Percentiles rank a stretch among this genome's conserved stretches.
phyloP scores from a whole-genome alignment of 2,113 vertebrate species.

The Sorex fumeus region DNA sequence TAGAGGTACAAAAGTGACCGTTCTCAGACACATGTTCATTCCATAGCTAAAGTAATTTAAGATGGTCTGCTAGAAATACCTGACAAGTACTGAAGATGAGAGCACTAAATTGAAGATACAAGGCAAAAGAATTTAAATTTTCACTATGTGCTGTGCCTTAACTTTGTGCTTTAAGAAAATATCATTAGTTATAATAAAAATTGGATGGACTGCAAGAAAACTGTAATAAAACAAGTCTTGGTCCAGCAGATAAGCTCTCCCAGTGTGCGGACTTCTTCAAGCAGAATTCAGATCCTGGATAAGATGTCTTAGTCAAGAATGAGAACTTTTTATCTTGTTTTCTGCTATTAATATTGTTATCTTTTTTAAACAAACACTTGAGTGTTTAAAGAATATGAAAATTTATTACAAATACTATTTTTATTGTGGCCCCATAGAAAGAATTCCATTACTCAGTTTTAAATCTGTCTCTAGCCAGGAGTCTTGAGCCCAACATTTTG shows the following conservation, averaged over 20 bases:
- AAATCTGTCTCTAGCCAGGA: slow-evolving; percentile 81
- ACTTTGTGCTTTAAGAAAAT: too few relatives aligned
- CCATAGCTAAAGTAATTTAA: slow-evolving; percentile 50
- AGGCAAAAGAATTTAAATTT: too few relatives aligned
- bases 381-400: slow-evolving; percentile 84
- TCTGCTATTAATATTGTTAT: slow-evolving; percentile 70
- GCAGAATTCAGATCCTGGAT: slow-evolving; percentile 76
- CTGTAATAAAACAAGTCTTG: too few relatives aligned
- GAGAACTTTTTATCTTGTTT: slow-evolving; percentile 81
- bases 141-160: too few relatives aligned
- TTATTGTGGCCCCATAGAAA: slow-evolving; percentile 87
- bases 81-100: too few relatives aligned
- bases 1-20: neutral
- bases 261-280: slow-evolving; percentile 64
- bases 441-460: slow-evolving; percentile 87
- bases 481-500: slow-evolving; percentile 85
- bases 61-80: slow-evolving; percentile 12
- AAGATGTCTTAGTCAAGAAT: slow-evolving; percentile 75
- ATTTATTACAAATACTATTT: slow-evolving; percentile 86
- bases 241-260: neutral
- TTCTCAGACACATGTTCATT: slow-evolving; percentile 46
- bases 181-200: too few relatives aligned
- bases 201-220: too few relatives aligned
- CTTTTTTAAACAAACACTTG: slow-evolving; percentile 85
- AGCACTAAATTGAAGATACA: too few relatives aligned